Conservation (phyloP, 2,888 invertebrate genomes). For the Apotomis turbidana region DNA sequence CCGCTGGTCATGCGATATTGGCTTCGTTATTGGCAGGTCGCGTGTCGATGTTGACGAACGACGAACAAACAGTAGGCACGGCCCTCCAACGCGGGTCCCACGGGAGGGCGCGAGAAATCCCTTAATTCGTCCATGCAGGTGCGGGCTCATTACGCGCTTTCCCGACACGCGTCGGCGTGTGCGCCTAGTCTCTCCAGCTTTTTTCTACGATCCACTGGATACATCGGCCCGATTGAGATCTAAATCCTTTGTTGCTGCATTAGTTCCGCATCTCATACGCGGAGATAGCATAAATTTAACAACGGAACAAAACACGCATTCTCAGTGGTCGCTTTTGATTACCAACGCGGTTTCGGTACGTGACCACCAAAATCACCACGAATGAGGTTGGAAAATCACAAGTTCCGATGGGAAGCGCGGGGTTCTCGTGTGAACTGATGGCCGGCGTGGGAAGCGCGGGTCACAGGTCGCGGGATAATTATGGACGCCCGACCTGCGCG, state of each 20-base stretch:
- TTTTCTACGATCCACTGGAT: conserved; percentile 51
- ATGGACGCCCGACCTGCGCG: conserved; percentile 53
- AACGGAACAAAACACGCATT: background rate
- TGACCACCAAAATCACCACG: conserved; percentile 29
- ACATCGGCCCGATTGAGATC: conserved; percentile 31
- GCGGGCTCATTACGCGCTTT: conserved; percentile 80
- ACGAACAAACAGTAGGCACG: conserved; percentile 63
- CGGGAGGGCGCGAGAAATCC: conserved; percentile 84
- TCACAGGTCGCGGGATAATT: conserved; percentile 78
- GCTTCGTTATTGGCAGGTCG: conserved; percentile 66
- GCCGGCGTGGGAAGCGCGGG: conserved; percentile 73
- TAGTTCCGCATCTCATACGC: conserved; percentile 26
- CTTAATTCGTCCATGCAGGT: conserved; percentile 81
- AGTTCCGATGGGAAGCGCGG: conserved; percentile 74
- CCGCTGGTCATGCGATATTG: conserved; percentile 54
- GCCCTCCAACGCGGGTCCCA: conserved; percentile 69
- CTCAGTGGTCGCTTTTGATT: conserved; percentile 9
- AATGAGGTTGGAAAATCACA: conserved; percentile 42
- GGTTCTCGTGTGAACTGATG: conserved; percentile 75
- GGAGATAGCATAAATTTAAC: background rate
- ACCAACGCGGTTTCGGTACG: conserved; percentile 31
- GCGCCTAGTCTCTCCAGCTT: conserved; percentile 59
- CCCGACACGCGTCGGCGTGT: conserved; percentile 78
- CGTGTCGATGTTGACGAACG: conserved; percentile 67
- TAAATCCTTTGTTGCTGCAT: conserved; percentile 24